These are phyloP conservation scores for Diplodus sargus DNA, from an alignment of 2,797 vertebrate species.

Conservation along the genomic window DNA sequence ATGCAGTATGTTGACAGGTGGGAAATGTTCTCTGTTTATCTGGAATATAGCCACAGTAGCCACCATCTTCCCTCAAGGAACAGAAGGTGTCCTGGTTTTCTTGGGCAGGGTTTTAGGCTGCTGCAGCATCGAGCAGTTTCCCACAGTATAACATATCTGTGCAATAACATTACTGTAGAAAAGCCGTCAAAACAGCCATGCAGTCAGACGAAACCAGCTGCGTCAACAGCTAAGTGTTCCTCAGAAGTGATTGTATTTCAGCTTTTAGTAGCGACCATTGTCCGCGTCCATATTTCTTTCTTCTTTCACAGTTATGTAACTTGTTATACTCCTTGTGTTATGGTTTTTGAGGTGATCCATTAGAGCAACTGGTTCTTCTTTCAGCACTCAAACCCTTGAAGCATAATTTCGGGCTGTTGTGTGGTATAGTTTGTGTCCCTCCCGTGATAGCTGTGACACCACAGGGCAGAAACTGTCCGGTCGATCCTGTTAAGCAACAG, in stretches of 20 bases:
- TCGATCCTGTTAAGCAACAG: constrained; percentile 72
- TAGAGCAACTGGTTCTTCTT: constrained; percentile 3
- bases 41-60: constrained; percentile 14
- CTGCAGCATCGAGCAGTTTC: constrained; percentile 47
- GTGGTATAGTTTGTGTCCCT: constrained; percentile 30
- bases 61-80: constrained; percentile 14
- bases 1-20: not conserved
- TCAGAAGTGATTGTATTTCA: constrained; percentile 59
- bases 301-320: constrained; percentile 38
- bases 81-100: constrained; percentile 31
- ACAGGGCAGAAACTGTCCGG: constrained; percentile 64
- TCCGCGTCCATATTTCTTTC: constrained; percentile 39
- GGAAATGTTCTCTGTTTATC: constrained; percentile 23
- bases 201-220: constrained; percentile 67
- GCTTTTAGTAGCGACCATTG: constrained; percentile 43
- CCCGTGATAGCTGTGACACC: constrained; percentile 44
- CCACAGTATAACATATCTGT: constrained; percentile 70
- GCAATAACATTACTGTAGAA: constrained; percentile 63
- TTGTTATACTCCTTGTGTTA: constrained; percentile 35
- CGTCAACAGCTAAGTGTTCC: constrained; percentile 61
- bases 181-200: constrained; percentile 56
- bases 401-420: not conserved
- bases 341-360: constrained; percentile 15
- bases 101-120: constrained; percentile 39
- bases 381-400: not conserved